These are phyloP conservation scores for Ophiothrix spiculata DNA, from an alignment of 35 echinoderm and acorn worm species.

Conservation along the genomic window DNA sequence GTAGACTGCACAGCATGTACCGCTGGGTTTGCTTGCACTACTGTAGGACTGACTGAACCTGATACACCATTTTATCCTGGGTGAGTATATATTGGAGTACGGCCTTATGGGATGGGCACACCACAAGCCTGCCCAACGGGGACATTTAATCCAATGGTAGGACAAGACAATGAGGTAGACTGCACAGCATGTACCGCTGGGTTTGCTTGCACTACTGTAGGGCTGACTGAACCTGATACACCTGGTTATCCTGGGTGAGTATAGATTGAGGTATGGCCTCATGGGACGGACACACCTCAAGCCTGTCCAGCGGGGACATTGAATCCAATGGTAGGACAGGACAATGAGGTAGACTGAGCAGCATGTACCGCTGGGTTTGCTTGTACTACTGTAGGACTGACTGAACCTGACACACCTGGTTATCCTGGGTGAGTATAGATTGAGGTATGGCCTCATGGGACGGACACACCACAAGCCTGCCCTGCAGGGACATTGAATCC, in stretches of 20 bases:
- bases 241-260: conserved; percentile 83
- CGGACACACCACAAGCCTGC: conserved; percentile 76
- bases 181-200: too few species aligned
- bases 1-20: conserved; percentile 70
- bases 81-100: too few species aligned
- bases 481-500: conserved; percentile 83
- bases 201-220: too few species aligned
- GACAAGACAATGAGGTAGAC: too few species aligned
- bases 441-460: conserved; percentile 46
- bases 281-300: conserved; percentile 71
- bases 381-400: too few species aligned
- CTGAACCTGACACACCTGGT: conserved; percentile 73
- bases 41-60: conserved; percentile 66
- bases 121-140: too few species aligned
- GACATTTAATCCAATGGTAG: too few species aligned
- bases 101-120: too few species aligned
- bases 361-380: too few species aligned
- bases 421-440: conserved; percentile 90
- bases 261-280: too few species aligned
- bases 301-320: conserved; percentile 80
- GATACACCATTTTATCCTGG: conserved; percentile 89
- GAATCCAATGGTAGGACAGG: conserved; percentile 65
- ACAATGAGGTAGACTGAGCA: too few species aligned
- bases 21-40: conserved; percentile 85
- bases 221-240: conserved; percentile 84